Percentiles rank a stretch among this genome's conserved stretches.
Evolutionary conservation across 2,797 vertebrate genomes (phyloP).

Genomic region (Mus caroli): DNA sequence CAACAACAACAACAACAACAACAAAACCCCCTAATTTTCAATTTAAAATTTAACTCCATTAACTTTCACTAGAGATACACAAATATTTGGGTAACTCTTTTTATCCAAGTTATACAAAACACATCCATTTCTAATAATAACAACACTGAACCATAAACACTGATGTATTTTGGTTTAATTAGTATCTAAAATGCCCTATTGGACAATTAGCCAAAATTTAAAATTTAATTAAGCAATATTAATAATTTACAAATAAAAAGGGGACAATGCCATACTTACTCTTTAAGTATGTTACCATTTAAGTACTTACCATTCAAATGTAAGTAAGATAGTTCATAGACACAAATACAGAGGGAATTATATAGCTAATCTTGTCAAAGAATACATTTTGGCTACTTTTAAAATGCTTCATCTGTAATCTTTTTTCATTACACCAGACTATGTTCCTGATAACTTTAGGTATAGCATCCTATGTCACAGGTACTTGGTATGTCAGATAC

Average conservation of each 20-base stretch:
- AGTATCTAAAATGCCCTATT: neutral
- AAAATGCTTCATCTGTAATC: neutral
- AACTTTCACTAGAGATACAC: neutral
- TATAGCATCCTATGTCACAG: neutral
- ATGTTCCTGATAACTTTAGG: neutral
- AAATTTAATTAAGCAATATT: neutral
- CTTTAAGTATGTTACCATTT: no score
- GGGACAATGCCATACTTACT: neutral
- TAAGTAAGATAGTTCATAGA: neutral
- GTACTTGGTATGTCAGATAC: neutral
- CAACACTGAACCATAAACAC: neutral
- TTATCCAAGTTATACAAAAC: neutral
- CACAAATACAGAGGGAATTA: neutral
- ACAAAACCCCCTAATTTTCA: neutral
- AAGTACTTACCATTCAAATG: neutral
- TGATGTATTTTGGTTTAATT: neutral
- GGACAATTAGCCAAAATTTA: neutral
- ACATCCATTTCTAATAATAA: neutral
- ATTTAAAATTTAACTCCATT: neutral
- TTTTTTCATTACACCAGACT: neutral
- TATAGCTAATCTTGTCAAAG: neutral
- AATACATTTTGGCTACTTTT: neutral
- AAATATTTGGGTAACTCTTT: neutral
- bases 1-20: no score
- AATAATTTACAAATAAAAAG: neutral